Evolutionary conservation across 1,140 invertebrate genomes (phyloP).

Genomic region (Daktulosphaira vitifoliae): DNA sequence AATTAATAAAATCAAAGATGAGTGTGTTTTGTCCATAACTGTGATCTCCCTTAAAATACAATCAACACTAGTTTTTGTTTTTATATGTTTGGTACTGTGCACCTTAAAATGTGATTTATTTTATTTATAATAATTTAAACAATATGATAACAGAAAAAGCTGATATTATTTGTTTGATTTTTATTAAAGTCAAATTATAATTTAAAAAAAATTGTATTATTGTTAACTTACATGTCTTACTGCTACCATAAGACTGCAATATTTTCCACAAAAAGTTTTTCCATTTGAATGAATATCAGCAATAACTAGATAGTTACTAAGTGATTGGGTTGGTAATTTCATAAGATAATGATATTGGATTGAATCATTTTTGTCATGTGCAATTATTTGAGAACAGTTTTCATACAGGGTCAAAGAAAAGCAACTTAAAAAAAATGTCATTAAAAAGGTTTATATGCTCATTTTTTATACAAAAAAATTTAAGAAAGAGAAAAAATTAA

Average conservation of each 20-base stretch:
- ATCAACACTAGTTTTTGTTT: constrained; percentile 37
- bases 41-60: constrained; percentile 35
- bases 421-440: constrained; percentile 44
- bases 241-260: constrained; percentile 44
- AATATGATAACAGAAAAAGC: too few relatives aligned
- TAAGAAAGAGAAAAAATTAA: too few relatives aligned
- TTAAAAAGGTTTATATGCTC: too few relatives aligned
- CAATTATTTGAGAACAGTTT: constrained; percentile 48
- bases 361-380: constrained; percentile 1
- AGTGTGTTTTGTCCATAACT: constrained; percentile 39
- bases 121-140: not conserved
- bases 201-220: not conserved
- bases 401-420: constrained; percentile 54
- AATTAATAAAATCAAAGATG: constrained; percentile 39
- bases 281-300: constrained; percentile 42
- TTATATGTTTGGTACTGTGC: constrained; percentile 27
- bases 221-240: constrained; percentile 45
- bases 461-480: too few relatives aligned
- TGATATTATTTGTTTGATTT: too few relatives aligned
- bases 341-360: constrained; percentile 45
- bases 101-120: not conserved
- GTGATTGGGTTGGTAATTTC: constrained; percentile 51
- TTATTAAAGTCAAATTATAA: too few relatives aligned
- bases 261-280: constrained; percentile 43
- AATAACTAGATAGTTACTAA: constrained; percentile 39